Percentiles rank a stretch among this genome's conserved stretches.
Evolutionary conservation across 2,888 invertebrate genomes (phyloP).

Genomic region (Nezara viridula): DNA sequence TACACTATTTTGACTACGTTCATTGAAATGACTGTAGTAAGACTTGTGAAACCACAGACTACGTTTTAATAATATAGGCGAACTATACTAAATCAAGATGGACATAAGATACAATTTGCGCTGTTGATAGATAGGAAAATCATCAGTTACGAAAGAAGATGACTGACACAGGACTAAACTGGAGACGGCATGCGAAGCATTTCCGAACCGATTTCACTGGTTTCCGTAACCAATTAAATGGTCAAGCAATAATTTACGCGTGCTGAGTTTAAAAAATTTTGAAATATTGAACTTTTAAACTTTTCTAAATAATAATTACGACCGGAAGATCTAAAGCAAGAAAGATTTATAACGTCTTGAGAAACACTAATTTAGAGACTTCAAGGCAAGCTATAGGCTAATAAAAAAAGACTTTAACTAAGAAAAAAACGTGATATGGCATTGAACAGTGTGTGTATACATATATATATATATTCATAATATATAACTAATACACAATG

Average conservation of each 20-base stretch:
- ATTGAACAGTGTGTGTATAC: too few species aligned
- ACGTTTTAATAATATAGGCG: background rate
- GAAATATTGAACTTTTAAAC: background rate
- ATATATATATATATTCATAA: too few species aligned
- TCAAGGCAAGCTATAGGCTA: background rate
- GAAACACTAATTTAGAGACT: background rate
- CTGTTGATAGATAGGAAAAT: background rate
- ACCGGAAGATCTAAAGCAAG: background rate
- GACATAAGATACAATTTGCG: background rate
- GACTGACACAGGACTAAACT: background rate
- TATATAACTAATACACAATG: too few species aligned
- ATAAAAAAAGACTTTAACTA: background rate
- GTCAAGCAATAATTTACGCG: constrained; percentile 22
- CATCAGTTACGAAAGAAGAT: background rate
- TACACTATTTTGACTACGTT: background rate
- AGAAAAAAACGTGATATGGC: background rate
- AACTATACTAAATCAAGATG: background rate
- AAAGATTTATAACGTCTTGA: background rate
- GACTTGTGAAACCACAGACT: background rate
- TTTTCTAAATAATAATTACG: background rate
- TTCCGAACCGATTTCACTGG: constrained; percentile 29
- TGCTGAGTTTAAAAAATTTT: background rate
- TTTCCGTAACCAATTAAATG: constrained; percentile 17
- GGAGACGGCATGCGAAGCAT: background rate
- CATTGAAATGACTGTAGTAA: background rate